These are phyloP conservation scores for Gallinago paraguaiae DNA, from an alignment of 2,113 vertebrate genomes.

Conservation along the genomic window DNA sequence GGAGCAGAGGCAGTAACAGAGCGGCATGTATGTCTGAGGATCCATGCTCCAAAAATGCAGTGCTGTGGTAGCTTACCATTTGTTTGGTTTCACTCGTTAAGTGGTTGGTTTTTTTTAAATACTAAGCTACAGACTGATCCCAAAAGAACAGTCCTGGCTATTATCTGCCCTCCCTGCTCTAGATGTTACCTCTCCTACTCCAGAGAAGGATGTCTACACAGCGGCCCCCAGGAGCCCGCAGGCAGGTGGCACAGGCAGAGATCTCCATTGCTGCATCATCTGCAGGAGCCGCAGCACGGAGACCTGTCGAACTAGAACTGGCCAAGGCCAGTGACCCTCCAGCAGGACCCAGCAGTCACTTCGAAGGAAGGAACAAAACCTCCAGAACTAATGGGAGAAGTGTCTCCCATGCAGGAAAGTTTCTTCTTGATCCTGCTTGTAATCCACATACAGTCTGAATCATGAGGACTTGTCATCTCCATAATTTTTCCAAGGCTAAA, in stretches of 20 bases:
- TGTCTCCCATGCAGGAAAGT: not conserved
- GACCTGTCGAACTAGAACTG: not conserved
- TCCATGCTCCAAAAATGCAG: not conserved
- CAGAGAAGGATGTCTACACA: not conserved
- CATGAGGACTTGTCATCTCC: not conserved
- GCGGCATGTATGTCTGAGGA: fast-evolving
- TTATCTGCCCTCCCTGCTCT: not conserved
- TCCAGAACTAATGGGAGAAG: not conserved
- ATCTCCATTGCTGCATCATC: not conserved
- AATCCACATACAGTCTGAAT: not conserved
- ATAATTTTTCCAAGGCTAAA: not conserved
- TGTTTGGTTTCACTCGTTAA: not conserved
- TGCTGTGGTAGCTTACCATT: not conserved
- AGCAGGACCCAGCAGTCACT: not conserved
- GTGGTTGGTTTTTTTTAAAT: not conserved
- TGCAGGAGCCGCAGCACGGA: not conserved
- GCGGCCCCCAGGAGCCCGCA: not conserved
- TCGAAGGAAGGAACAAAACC: not conserved
- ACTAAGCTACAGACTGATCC: not conserved
- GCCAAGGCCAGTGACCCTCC: not conserved
- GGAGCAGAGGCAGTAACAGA: not conserved
- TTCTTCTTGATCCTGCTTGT: not conserved
- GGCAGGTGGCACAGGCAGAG: not conserved
- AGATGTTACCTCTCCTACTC: not conserved
- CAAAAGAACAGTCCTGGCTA: not conserved